Base-by-base conservation (phyloP, 2,888 invertebrate species). In the Ophion ventricosus region DNA sequence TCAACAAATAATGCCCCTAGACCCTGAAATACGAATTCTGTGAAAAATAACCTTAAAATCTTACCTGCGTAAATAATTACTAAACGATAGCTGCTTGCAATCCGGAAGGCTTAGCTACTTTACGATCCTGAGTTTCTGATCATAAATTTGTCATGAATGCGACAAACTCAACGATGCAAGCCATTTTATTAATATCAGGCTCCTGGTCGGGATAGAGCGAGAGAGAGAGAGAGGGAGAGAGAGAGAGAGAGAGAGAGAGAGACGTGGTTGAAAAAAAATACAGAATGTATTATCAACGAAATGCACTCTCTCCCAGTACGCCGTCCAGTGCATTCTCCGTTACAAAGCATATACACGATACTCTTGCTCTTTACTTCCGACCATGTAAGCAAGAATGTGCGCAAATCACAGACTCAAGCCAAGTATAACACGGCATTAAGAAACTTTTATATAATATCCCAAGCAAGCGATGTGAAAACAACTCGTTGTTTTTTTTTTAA, bases 391-490 rank as follows among this genome's bases (percentile, higher is more conserved):
- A 82, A 80, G 78, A 82, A 79, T 78, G 82, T 63, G 49, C 80
- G 76, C 63, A 64, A 76, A 76, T 76, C 72, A 57, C 49, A 49
- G 49, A 40, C 70, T 66, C 43, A 63, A 43, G 64, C 56, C 57
- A 64, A 69, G 64, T 82, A 59, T 29, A 61, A 43, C 66, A 56
- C 85, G 81, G 79, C 84, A 86, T 87, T 88, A 83, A 89, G 89
- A 89, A 89, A 89, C 85, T 85, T 87, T 90, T 90, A 89, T 88
- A 88, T 90, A 91, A 91, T 89, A 84, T 83, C 14, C 54, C 75
- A 82, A 83, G 83, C 57, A 75, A 64, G 78, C 35, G 25, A 72
- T 77, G 72, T 72, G 57, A 81, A 82, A 86, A 86, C 85, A 66
- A 81, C 82, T 85, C 83, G 61, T 81, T 80, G 63, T 74, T 86